A percentile compares a stretch with the other conserved stretches of the same genome.
phyloP scores from a whole-genome alignment of 2,797 vertebrate genomes.

The Ambastaia sidthimunki region DNA sequence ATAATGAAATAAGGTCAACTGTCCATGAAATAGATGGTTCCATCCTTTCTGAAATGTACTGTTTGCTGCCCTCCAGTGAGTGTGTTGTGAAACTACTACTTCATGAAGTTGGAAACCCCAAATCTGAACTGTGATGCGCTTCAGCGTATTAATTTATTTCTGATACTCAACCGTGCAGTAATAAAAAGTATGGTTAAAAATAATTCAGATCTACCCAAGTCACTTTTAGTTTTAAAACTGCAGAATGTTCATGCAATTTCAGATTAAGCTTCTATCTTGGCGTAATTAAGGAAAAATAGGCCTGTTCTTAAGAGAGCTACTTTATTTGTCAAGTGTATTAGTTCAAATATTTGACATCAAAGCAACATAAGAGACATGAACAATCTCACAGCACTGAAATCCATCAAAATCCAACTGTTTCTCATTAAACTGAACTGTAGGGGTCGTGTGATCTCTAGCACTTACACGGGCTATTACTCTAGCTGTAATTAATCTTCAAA shows the following conservation, averaged over 20 bases:
- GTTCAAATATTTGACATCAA: background rate
- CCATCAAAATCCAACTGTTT: background rate
- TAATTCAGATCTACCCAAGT: too few relatives aligned
- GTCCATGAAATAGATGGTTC: background rate
- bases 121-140: background rate
- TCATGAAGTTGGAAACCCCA: background rate
- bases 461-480: background rate
- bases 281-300: too few relatives aligned
- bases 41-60: background rate
- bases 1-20: background rate
- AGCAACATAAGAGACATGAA: background rate
- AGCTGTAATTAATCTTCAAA: background rate
- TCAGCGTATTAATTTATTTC: too few relatives aligned
- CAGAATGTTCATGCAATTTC: background rate
- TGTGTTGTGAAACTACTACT: constrained; percentile 3
- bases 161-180: too few relatives aligned
- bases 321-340: background rate
- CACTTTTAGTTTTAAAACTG: background rate
- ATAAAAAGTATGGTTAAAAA: too few relatives aligned
- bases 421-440: background rate
- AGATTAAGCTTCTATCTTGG: background rate
- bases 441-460: background rate
- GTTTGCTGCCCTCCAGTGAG: constrained; percentile 54
- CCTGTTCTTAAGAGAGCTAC: background rate
- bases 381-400: constrained; percentile 1